Evolutionary conservation across 1,140 invertebrate genomes (phyloP), one percentile per base, ranked within the genome.

Genomic region (Musca domestica): DNA sequence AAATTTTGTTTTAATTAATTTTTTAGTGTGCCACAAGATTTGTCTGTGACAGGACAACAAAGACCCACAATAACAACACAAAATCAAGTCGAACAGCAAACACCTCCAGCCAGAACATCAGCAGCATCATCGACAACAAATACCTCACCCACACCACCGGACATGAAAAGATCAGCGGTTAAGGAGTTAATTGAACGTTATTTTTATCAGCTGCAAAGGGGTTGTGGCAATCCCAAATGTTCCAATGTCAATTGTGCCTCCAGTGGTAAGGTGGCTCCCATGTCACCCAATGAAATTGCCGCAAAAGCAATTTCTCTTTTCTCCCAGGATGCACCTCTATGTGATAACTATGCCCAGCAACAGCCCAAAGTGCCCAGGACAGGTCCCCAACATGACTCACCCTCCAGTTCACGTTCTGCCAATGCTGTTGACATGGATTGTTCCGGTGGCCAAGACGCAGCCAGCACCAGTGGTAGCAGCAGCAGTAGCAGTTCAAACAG

Each of bases 131-230:
- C 64, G 23, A 27, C 48, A 6, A n/a, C 48, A 15, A 30, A 25
- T 34, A 20, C 49, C 47, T 19, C 67, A 46, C 15, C 27, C 5
- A 66, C 51, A 30, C 75, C 74, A 19, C 88, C 88, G 84, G 89
- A 89, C 75, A 93, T 93, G 92, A 96, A 95, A 86, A 87, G 94
- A 74, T 90, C 91, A 70, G 91, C 92, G 71, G 93, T 92, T 22
- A 93, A 90, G 81, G 91, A 93, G 82, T 84, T 95, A 51, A 96
- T 96, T 70, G 92, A 95, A 82, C 88, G 91, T 72, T 96, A 96
- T 83, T 97, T 96, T 82, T 94, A 94, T 83, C 93, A 96, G 83
- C 84, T 97, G 66, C 90, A 91, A 14, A 90, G 95, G 82, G 95
- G 95, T 68, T 97, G 95, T 84, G 94, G 94, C 7, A 93, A 95